phyloP scores from a whole-genome alignment of 2,888 invertebrate genomes.

The Parnassius smintheus region DNA sequence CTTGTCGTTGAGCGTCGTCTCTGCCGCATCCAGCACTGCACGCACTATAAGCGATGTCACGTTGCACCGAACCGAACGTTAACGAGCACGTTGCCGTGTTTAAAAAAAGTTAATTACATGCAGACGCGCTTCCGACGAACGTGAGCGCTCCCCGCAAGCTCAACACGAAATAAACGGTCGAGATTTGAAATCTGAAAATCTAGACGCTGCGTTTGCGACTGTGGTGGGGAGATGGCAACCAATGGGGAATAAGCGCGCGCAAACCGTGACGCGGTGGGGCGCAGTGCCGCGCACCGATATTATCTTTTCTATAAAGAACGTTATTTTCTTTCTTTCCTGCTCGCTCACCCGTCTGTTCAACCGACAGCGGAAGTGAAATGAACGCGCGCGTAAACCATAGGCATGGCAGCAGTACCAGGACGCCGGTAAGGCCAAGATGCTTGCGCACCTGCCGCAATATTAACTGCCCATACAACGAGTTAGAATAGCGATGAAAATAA shows the following conservation, averaged over 20 bases:
- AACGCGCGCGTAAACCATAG: slow-evolving; percentile 74
- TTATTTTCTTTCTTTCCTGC: slow-evolving; percentile 77
- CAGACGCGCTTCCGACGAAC: slow-evolving; percentile 44
- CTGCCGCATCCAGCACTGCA: slow-evolving; percentile 67
- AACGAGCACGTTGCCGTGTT: slow-evolving; percentile 72
- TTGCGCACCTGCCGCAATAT: slow-evolving; percentile 34
- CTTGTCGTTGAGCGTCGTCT: slow-evolving; percentile 44
- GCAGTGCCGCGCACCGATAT: slow-evolving; percentile 51
- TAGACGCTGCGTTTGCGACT: slow-evolving; percentile 75
- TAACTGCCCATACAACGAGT: slow-evolving; percentile 10
- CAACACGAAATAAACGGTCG: slow-evolving; percentile 79
- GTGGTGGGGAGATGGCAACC: slow-evolving; percentile 44
- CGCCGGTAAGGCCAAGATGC: slow-evolving; percentile 24
- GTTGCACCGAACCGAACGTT: slow-evolving; percentile 67
- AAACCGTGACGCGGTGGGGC: slow-evolving; percentile 63
- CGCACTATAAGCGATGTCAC: slow-evolving; percentile 74
- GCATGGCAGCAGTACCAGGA: slow-evolving; percentile 39
- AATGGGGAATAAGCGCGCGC: slow-evolving; percentile 40
- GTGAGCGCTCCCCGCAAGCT: slow-evolving; percentile 59
- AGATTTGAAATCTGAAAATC: slow-evolving; percentile 79
- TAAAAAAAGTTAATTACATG: slow-evolving; percentile 48
- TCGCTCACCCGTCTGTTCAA: slow-evolving; percentile 65
- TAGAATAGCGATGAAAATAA: neutral
- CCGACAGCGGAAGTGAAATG: slow-evolving; percentile 77
- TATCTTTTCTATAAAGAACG: slow-evolving; percentile 74